Evolutionary conservation across 2,113 vertebrate species (phyloP), one percentile per base, ranked within the genome.

Genomic region (Etheostoma cragini): DNA sequence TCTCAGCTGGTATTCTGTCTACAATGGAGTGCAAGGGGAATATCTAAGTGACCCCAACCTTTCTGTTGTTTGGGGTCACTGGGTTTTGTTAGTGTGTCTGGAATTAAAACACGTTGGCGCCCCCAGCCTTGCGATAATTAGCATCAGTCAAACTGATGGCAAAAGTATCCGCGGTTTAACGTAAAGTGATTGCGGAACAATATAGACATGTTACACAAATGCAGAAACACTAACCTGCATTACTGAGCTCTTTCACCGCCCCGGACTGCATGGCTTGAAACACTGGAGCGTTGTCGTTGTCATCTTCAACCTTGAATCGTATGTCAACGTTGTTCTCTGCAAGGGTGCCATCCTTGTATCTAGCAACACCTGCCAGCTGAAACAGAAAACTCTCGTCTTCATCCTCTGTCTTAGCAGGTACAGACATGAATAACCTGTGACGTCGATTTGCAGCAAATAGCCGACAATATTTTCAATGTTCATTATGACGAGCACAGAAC

Each of bases 211-310:
- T 42, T 11, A 42, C 26, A 56, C 0, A 50, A 22, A 52, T 15
- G 12, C 35, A 49, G 17, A 66, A 69, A 26, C 11, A 84, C 86
- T 81, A 50, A 89, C 95, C 93, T 83, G 0, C 0, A 17, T 56
- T 0, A 78, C 91, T 95, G 52, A 35, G 84, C 65, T 95, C 95
- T 0, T 65, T 0, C 49, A 96, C 82, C 1, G 0, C 1, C 16
- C 53, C 90, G 0, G 54, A 1, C 0, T 3, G 0, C 0, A 85
- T 80, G 1, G 0, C 0, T 1, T 24, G 38, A 80, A 95, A 96
- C 14, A 79, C 21, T 4, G 95, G 95, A 13, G 64, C 0, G 14
- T 94, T 94, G 83, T 96, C 95, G 35, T 96, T 96, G 33, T 89
- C 42, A 83, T 96, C 95, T 3, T 64, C 0, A 24, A 96, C 92